Percentiles rank a stretch among this genome's conserved stretches.
Conservation (phyloP, 2,888 invertebrate genomes). For the Morpho helenor region DNA sequence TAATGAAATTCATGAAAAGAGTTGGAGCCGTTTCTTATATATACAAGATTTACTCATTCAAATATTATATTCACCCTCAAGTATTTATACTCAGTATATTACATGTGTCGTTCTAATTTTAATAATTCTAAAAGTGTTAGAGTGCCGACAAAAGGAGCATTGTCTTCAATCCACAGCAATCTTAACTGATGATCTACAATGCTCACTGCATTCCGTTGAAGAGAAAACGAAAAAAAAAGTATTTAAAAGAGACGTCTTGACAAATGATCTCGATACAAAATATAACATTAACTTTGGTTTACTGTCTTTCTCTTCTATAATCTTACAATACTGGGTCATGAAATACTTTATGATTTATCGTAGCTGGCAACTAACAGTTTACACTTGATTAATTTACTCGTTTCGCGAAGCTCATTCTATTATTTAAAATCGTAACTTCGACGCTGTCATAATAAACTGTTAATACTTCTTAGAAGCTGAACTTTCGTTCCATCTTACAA, state of each 20-base stretch:
- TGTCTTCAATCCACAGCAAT: conserved; percentile 6
- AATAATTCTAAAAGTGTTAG: conserved; percentile 4
- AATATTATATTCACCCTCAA: too few relatives aligned
- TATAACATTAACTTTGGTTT: conserved; percentile 5
- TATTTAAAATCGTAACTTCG: too few relatives aligned
- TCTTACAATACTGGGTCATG: conserved; percentile 1
- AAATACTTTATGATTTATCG: conserved; percentile 3
- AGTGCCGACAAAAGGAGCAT: conserved; percentile 7
- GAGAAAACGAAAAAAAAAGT: conserved; percentile 4
- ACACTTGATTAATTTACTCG: conserved; percentile 6
- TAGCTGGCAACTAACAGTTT: conserved; percentile 8
- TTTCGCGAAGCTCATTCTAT: not conserved
- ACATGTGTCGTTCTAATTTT: too few relatives aligned
- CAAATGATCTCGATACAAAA: conserved; percentile 8
- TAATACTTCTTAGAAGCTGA: too few relatives aligned
- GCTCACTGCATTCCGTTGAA: conserved; percentile 9
- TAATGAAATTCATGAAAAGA: too few relatives aligned
- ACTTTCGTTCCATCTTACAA: too few relatives aligned
- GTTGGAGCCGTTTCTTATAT: too few relatives aligned
- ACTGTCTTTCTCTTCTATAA: conserved; percentile 4
- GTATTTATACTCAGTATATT: too few relatives aligned
- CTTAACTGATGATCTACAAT: conserved; percentile 5
- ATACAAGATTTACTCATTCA: too few relatives aligned
- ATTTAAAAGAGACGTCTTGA: conserved; percentile 10
- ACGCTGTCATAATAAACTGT: too few relatives aligned